Conservation (phyloP, 2,113 vertebrate species). For the Hippocampus mohnikei region DNA sequence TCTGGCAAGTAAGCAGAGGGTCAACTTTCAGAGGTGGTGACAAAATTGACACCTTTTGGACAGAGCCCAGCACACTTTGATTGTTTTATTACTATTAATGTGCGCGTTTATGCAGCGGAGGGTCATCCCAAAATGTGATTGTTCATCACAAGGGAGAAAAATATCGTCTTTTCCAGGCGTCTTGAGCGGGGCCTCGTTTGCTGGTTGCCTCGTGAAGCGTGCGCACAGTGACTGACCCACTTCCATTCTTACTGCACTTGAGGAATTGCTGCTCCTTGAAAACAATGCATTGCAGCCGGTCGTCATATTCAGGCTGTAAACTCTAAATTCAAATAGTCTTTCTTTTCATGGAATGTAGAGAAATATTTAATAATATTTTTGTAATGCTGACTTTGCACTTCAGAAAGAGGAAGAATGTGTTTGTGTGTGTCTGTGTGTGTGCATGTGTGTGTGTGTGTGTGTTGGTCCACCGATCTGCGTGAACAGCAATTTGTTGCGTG, state of each 20-base stretch:
- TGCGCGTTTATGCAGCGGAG: not conserved
- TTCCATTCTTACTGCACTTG: constrained; percentile 18
- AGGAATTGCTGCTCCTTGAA: constrained; percentile 10
- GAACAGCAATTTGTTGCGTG: not conserved
- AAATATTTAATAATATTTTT: too few relatives aligned
- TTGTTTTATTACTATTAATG: not conserved
- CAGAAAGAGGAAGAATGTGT: not conserved
- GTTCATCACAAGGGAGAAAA: not conserved
- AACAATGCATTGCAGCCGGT: not conserved
- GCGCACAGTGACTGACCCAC: constrained; percentile 44
- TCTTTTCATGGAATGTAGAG: not conserved
- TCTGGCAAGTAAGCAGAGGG: constrained; percentile 3
- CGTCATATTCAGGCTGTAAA: not conserved
- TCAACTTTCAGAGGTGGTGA: not conserved
- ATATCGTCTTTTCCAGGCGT: not conserved
- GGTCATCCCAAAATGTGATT: not conserved
- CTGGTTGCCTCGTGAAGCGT: constrained; percentile 21
- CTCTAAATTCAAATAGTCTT: not conserved
- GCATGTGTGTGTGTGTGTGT: not conserved
- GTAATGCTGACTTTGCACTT: not conserved
- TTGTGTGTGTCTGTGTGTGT: not conserved
- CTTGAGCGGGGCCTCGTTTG: not conserved
- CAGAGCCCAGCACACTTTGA: not conserved
- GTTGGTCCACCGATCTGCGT: not conserved
- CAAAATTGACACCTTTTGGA: not conserved